Conservation (phyloP, 2,797 vertebrate species). For the Sebastes hubbsi region DNA sequence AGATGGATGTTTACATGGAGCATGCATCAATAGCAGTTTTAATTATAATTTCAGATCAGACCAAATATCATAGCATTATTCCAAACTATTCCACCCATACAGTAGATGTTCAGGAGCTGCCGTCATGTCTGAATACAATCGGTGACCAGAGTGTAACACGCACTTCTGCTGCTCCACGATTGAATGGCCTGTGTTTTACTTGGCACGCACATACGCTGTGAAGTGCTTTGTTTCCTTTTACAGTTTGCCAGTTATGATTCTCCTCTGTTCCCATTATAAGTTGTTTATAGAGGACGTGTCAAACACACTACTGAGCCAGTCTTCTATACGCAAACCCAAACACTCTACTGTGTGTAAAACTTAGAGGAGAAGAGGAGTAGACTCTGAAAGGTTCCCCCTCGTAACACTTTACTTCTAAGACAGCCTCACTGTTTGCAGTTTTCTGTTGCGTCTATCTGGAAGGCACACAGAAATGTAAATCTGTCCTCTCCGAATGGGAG, state of each 20-base stretch:
- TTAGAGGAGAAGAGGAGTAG: not conserved
- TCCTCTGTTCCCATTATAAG: constrained; percentile 25
- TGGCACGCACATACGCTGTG: constrained; percentile 35
- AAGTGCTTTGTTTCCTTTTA: constrained; percentile 56
- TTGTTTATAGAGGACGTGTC: constrained; percentile 38
- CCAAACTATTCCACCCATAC: not conserved
- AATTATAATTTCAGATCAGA: constrained; percentile 22
- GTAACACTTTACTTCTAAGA: not conserved
- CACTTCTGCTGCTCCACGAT: constrained; percentile 1
- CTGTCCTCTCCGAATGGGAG: not conserved
- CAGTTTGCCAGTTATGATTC: constrained; percentile 56
- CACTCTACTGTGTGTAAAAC: not conserved
- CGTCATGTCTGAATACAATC: constrained; percentile 11
- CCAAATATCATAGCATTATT: not conserved
- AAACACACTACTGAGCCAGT: constrained; percentile 24
- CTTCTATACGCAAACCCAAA: constrained; percentile 8
- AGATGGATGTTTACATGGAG: not conserved
- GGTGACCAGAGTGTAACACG: constrained; percentile 20
- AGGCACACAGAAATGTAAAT: not conserved
- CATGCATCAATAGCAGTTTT: not conserved
- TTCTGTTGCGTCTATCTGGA: constrained; percentile 4
- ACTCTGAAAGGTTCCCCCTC: not conserved
- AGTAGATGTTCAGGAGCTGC: not conserved
- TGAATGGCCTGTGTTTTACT: constrained; percentile 35
- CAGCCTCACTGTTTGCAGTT: not conserved